Conservation (phyloP, 2,888 invertebrate species). For the Drosophila greeni region DNA sequence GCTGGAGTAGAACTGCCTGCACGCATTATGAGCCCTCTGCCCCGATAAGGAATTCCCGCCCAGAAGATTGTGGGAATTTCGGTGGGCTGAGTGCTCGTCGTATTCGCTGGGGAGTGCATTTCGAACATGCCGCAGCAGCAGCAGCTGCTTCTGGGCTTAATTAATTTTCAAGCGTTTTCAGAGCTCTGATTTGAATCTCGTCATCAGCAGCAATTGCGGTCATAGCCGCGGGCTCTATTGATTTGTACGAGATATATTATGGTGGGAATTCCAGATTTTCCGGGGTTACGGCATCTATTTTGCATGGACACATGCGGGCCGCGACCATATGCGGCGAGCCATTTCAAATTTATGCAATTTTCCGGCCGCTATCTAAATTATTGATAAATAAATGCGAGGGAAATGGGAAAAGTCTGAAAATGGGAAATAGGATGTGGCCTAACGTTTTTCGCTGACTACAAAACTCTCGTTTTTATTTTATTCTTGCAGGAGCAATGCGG, state of each 20-base stretch:
- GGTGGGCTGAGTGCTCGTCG: constrained; percentile 10
- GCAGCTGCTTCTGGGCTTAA: constrained; percentile 57
- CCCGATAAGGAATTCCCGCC: constrained; percentile 33
- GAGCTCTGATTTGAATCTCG: constrained; percentile 65
- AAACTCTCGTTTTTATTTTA: constrained; percentile 9
- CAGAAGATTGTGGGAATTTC: constrained; percentile 41
- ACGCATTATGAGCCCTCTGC: constrained; percentile 53
- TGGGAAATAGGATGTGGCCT: not conserved
- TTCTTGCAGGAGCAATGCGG: constrained; percentile 30
- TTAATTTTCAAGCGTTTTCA: constrained; percentile 65
- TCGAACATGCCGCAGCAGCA: constrained; percentile 30
- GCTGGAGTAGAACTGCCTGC: constrained; percentile 34
- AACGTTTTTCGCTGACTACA: constrained; percentile 27
- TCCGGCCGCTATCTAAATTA: constrained; percentile 34
- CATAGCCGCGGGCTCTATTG: constrained; percentile 38
- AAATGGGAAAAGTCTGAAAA: not conserved
- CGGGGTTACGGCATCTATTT: constrained; percentile 25
- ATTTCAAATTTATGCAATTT: constrained; percentile 46
- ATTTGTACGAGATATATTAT: constrained; percentile 37
- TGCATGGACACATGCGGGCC: constrained; percentile 43
- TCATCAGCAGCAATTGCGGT: constrained; percentile 37
- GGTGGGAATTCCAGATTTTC: constrained; percentile 31
- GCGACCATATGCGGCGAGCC: constrained; percentile 34
- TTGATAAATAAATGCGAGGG: constrained; percentile 27
- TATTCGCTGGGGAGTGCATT: constrained; percentile 16